Evolutionary conservation across 2,797 vertebrate genomes (phyloP), one percentile per base, ranked within the genome.

Genomic region (Premnoplex brunnescens): DNA sequence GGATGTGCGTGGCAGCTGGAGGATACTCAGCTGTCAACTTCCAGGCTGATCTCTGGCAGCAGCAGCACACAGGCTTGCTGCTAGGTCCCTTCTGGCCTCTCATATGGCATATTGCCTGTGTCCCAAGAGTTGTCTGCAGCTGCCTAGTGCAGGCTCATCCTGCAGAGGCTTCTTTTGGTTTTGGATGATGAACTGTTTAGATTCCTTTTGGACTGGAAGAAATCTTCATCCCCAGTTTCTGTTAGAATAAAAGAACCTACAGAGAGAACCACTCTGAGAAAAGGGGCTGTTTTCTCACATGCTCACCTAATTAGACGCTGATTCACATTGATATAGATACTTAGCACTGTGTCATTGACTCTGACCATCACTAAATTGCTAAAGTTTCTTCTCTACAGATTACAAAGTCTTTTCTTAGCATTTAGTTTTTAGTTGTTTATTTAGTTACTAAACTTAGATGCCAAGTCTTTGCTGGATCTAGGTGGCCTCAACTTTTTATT

Each of bases 1-100:
- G 92, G 93, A 88, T 95, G 76, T 73, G 37, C 3, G 10, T 79
- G 83, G 83, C 88, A 91, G 83, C 88, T 54, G 85, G 80, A 74
- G 64, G 52, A 78, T 27, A 13, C 58, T 14, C 37, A 93, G 41
- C 62, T 0, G 0, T 48, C 80, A 54, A 0, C 83, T 71, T 79
- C 43, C 71, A 54, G 67, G 54, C 36, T 58, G 68, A 63, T 32
- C 22, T 78, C 88, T 75, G 52, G 36, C 92, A 68, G 69, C 51
- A 34, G 85, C 91, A 83, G 58, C 56, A 7, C 30, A 19, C 0
- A 24, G 59, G 39, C 60, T 73, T 48, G 71, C 83, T 43, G 49
- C 79, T 60, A 13, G 43, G n/a, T 69, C 71, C 83, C 81, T 63
- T 9, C 69, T 76, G 81, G 58, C 66, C 78, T 91, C 62, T 79